Evolutionary conservation across 2,113 vertebrate species (phyloP).

Genomic region (Nycticryphes semicollaris): DNA sequence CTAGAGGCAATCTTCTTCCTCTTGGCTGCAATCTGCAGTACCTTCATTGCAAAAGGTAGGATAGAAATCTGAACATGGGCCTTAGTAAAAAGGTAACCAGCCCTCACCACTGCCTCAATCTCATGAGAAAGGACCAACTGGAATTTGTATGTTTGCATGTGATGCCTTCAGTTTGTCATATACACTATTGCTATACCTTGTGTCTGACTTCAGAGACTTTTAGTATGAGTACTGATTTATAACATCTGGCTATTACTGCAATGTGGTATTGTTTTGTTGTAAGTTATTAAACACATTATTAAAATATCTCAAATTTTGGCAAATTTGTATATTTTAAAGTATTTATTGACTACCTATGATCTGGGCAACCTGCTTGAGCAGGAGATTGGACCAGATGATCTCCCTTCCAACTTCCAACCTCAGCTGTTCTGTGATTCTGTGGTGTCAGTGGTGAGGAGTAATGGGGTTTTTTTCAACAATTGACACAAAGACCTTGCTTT

Average conservation of each 20-base stretch:
- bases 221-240: neutral
- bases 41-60: neutral
- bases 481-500: neutral
- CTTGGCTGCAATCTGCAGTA: neutral
- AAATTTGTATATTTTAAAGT: neutral
- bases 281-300: neutral
- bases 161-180: neutral
- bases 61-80: neutral
- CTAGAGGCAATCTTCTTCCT: neutral
- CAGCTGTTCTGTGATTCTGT: neutral
- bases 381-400: neutral
- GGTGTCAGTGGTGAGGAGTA: neutral
- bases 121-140: neutral
- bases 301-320: neutral
- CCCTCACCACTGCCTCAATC: neutral
- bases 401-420: neutral
- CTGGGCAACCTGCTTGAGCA: neutral
- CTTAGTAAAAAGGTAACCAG: neutral
- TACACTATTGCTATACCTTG: neutral
- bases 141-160: neutral
- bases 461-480: neutral
- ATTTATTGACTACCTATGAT: neutral
- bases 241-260: neutral
- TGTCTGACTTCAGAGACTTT: neutral
- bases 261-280: neutral